These are phyloP conservation scores for Pseudochirops cupreus DNA, from an alignment of 2,797 vertebrate genomes.

Conservation along the genomic window DNA sequence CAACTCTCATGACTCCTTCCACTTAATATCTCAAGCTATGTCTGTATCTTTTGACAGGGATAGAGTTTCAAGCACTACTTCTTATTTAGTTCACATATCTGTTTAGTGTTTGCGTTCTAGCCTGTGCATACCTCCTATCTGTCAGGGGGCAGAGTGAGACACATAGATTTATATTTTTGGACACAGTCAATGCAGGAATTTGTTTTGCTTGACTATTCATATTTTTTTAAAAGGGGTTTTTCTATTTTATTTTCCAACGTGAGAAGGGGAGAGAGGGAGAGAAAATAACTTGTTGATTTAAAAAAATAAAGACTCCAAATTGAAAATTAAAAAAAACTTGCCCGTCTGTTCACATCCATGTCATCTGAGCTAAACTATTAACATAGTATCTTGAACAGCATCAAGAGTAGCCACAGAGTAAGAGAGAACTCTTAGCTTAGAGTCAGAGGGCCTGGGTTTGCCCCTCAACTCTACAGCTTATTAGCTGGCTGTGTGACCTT, in stretches of 20 bases:
- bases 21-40: background rate
- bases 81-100: background rate
- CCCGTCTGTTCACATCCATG: background rate
- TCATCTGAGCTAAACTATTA: background rate
- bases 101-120: background rate
- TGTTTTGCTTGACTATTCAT: background rate
- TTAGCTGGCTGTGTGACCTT: background rate
- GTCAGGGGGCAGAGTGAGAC: background rate
- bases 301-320: background rate
- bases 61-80: background rate
- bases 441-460: background rate
- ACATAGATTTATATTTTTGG: background rate
- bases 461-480: background rate
- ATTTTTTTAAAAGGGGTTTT: background rate
- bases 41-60: background rate
- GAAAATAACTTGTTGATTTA: background rate
- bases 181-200: background rate
- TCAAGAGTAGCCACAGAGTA: background rate
- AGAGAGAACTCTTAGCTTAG: background rate
- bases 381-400: background rate
- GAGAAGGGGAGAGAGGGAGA: background rate
- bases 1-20: background rate
- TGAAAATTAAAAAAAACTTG: background rate
- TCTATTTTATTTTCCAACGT: background rate
- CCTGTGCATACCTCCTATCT: background rate